Evolutionary conservation across 2,113 vertebrate genomes (phyloP).

Genomic region (Oryzias curvinotus): DNA sequence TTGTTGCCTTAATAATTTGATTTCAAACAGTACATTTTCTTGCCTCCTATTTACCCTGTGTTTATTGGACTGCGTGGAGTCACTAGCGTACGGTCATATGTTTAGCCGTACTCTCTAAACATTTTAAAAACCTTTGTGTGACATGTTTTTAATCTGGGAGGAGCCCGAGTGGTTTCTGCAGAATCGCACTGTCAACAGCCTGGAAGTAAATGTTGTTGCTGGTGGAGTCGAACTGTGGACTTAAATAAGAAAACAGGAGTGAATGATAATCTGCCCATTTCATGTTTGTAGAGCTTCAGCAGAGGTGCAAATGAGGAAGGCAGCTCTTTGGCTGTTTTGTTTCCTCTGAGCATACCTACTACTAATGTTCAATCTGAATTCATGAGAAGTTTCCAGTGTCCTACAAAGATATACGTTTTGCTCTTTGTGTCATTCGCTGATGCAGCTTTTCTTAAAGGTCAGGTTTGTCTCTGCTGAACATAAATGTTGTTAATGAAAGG

Average conservation of each 20-base stretch:
- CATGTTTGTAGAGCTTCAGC: conserved; percentile 14
- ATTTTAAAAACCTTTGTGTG: conserved; percentile 16
- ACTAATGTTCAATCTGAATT: not conserved
- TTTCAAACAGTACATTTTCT: not conserved
- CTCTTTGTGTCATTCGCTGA: not conserved
- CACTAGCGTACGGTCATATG: conserved; percentile 4
- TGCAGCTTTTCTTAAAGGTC: no score
- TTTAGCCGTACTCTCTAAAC: conserved; percentile 9
- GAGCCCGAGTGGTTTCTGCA: conserved; percentile 20
- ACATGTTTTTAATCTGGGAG: conserved; percentile 43
- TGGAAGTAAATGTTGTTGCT: conserved; percentile 49
- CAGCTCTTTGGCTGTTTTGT: not conserved
- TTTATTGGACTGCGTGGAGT: not conserved
- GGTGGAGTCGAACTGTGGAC: conserved; percentile 15
- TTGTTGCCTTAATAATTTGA: no score
- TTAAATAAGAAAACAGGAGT: conserved; percentile 33
- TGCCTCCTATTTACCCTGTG: not conserved
- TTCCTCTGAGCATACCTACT: not conserved
- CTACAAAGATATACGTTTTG: no score
- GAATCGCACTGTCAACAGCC: conserved; percentile 46
- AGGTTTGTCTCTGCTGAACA: no score
- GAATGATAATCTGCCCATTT: conserved; percentile 29
- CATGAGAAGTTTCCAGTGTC: no score
- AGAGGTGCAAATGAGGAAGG: conserved; percentile 1
- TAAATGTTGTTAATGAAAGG: no score